A percentile compares a stretch with the other conserved stretches of the same genome.
Evolutionary conservation across 2,797 vertebrate genomes (phyloP).

Genomic region (Cirrhinus mrigala): DNA sequence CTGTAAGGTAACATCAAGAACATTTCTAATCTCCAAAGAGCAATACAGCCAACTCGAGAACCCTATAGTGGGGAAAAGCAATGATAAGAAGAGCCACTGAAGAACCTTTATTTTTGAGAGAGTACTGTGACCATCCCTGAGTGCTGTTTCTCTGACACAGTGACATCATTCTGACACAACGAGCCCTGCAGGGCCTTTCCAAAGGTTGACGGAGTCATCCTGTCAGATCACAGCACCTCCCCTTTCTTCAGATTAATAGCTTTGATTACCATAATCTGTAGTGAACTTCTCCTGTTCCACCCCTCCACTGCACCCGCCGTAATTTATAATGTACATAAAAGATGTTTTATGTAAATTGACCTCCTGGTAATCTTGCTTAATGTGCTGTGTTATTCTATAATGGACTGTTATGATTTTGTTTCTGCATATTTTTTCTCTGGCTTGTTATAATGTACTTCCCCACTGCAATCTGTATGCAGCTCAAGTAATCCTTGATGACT

Average conservation of each 20-base stretch:
- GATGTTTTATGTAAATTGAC: conserved; percentile 84
- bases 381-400: conserved; percentile 84
- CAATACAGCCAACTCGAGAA: neutral
- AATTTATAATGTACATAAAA: conserved; percentile 83
- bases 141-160: conserved; percentile 34
- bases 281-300: conserved; percentile 49
- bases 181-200: neutral
- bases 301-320: conserved; percentile 56
- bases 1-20: neutral
- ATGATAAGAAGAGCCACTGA: neutral
- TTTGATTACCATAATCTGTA: conserved; percentile 52
- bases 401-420: conserved; percentile 74
- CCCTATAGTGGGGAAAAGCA: too few relatives aligned
- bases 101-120: conserved; percentile 46
- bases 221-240: conserved; percentile 66
- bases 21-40: neutral
- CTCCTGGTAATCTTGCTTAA: conserved; percentile 86
- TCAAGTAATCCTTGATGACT: conserved; percentile 70
- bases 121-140: neutral
- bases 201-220: conserved; percentile 31
- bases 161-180: conserved; percentile 28
- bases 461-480: conserved; percentile 76
- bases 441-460: conserved; percentile 72
- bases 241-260: conserved; percentile 73
- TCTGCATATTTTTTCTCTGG: conserved; percentile 62